These are phyloP conservation scores for Poeciliopsis gracilis DNA, from an alignment of 2,797 vertebrate genomes.

Conservation along the genomic window DNA sequence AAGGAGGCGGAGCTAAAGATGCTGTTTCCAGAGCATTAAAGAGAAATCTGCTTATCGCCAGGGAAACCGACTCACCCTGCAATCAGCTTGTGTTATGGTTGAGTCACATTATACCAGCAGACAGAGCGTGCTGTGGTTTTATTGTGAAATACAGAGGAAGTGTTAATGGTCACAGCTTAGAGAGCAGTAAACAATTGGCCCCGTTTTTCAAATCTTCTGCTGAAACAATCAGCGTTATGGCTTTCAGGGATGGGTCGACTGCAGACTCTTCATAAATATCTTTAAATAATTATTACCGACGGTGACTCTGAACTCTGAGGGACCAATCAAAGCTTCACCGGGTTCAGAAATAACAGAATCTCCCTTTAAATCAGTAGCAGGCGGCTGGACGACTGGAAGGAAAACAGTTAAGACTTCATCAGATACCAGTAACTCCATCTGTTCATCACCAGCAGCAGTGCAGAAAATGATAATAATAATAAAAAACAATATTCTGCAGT, in stretches of 20 bases:
- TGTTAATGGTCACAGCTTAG: neutral
- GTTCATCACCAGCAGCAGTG: constrained; percentile 24
- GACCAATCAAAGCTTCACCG: neutral
- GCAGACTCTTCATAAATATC: constrained; percentile 2
- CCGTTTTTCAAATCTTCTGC: neutral
- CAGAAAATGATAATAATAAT: constrained; percentile 16
- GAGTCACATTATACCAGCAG: neutral
- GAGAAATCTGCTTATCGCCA: neutral
- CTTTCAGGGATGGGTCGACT: neutral
- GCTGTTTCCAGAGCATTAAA: neutral
- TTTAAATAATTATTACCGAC: neutral
- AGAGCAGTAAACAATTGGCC: neutral
- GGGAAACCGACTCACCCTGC: too few relatives aligned
- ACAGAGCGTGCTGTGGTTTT: neutral
- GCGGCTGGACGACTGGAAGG: constrained; percentile 22
- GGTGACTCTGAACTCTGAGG: neutral
- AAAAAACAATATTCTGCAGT: constrained; percentile 6
- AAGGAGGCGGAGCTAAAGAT: neutral
- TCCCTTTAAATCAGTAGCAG: neutral
- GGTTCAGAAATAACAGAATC: neutral
- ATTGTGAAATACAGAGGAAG: constrained; percentile 3
- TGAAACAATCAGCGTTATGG: neutral
- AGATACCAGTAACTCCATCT: constrained; percentile 11
- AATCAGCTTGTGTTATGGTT: neutral
- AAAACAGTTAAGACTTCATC: constrained; percentile 41